Conservation (phyloP, 2,113 vertebrate species). For the Hippocampus barbouri region DNA sequence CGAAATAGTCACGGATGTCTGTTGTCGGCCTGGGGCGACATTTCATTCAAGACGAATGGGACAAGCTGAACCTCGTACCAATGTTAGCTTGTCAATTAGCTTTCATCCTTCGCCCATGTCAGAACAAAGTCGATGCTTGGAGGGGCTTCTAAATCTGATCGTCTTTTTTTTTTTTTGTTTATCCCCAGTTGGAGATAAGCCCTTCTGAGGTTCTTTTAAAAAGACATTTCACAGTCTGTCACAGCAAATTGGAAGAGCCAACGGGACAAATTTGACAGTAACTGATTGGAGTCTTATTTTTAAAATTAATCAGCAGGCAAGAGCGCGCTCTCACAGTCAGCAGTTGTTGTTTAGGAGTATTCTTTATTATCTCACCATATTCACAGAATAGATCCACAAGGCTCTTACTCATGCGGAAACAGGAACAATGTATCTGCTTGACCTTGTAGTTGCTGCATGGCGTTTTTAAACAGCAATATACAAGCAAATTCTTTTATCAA, state of each 20-base stretch:
- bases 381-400: not conserved
- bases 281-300: not conserved
- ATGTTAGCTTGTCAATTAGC: not conserved
- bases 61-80: not conserved
- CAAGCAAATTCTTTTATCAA: not conserved
- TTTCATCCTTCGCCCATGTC: not conserved
- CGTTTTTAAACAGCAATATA: not conserved
- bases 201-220: not conserved
- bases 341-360: not conserved
- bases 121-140: not conserved
- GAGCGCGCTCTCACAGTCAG: not conserved
- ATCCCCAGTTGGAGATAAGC: not conserved
- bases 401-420: not conserved
- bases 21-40: not conserved
- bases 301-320: not conserved
- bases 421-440: not conserved
- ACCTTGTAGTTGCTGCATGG: not conserved
- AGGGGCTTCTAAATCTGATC: not conserved
- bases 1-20: not conserved
- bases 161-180: not conserved
- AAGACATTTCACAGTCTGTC: constrained; percentile 4
- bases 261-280: not conserved
- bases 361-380: not conserved
- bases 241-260: not conserved
- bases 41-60: not conserved